Base-by-base conservation (phyloP, 2,888 invertebrate species). In the Ectemnius lituratus region DNA sequence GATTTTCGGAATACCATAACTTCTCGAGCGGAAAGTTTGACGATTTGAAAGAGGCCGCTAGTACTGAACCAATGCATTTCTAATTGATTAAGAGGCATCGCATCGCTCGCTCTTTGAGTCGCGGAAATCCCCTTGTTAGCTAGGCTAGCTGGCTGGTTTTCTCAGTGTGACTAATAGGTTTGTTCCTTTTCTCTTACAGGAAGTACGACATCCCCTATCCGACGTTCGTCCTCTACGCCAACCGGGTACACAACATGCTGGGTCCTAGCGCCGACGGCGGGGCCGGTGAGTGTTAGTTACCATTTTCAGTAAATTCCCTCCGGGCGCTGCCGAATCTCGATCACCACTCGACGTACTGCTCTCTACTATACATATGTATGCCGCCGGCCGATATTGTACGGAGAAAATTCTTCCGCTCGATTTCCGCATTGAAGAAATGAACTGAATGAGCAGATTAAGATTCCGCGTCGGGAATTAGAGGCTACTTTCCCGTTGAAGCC, bases 181-280 rank as follows among this genome's bases (percentile, higher is more conserved):
- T 62, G 60, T 13, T 23, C 45, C 70, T 73, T 80, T 71, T 79
- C 28, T 70, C 71, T 88, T 87, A 14, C 89, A 94, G 97, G 86
- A 97, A 97, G 91, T 97, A 97, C 92, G 97, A 97, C 93, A 97
- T 97, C 90, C 97, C 97, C 66, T 97, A 97, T 91, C 97, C 97
- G 81, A 97, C 97, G 8, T 97, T 97, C 91, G 97, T 97, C 79
- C 93, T 97, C 65, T 97, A 97, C 91, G 97, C 97, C 75, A 97
- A 97, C 91, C 93, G 97, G 73, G 97, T 97, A 62, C 97, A 97
- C 92, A 97, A 97, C 91, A 97, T 97, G 96, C 93, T 97, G 79
- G 97, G 97, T 45, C 97, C 97, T 62, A 97, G 97, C 76, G 96
- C 96, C 65, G 97, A 97, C 89, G 97, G 97, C 76, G 97, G 97